phyloP scores from a whole-genome alignment of 2,888 invertebrate species.

The Nysson spinosus region DNA sequence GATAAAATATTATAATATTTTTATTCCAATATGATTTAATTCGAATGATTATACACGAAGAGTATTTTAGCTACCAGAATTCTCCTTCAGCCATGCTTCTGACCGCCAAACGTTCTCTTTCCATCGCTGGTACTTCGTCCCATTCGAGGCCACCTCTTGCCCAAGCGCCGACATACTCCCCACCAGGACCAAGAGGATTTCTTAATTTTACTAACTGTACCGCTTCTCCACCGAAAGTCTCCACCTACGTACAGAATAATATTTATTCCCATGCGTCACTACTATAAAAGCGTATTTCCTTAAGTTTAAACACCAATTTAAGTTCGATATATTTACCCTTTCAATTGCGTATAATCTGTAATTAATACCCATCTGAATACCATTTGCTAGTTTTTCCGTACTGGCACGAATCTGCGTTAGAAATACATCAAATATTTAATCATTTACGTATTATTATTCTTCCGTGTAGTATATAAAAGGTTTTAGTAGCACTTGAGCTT shows the following conservation, averaged over 20 bases:
- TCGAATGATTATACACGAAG: constrained; percentile 2
- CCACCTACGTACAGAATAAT: constrained; percentile 78
- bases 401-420: constrained; percentile 79
- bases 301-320: background rate
- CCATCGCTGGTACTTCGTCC: constrained; percentile 86
- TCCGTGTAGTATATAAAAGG: too few species aligned
- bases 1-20: background rate
- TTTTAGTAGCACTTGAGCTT: too few species aligned
- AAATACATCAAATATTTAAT: constrained; percentile 6
- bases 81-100: constrained; percentile 84
- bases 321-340: constrained; percentile 79
- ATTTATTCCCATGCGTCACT: too few species aligned
- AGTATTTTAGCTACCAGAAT: constrained; percentile 80
- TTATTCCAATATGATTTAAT: too few species aligned
- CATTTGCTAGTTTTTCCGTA: constrained; percentile 83
- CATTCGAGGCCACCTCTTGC: constrained; percentile 84
- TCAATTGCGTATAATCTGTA: constrained; percentile 87
- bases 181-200: constrained; percentile 83
- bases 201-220: constrained; percentile 85
- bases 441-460: too few species aligned
- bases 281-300: too few species aligned
- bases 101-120: constrained; percentile 84
- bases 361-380: constrained; percentile 88
- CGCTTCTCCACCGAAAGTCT: constrained; percentile 84
- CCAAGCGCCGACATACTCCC: constrained; percentile 86